Base-by-base conservation (phyloP, 2,113 vertebrate species). In the Martes martes region DNA sequence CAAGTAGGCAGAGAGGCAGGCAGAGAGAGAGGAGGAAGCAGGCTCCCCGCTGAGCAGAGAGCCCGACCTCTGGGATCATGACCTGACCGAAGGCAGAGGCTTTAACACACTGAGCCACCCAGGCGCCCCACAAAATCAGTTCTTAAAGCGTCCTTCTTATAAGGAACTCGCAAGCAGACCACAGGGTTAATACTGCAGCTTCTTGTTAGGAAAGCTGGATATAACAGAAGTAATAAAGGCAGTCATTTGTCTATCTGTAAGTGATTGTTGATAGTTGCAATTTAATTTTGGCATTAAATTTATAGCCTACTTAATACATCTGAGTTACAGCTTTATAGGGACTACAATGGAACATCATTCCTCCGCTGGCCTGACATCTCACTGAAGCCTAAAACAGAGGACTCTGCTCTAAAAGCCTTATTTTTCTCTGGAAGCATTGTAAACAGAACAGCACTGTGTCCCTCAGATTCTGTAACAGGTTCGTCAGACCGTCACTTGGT, bases 251-350 rank as follows among this genome's bases (percentile, higher is more conserved):
- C 31, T 73, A 4, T 71, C 45, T 85, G 19, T 87, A 16, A 69
- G 26, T 61, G 80, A 80, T 59, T 59, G 6, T 50, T 55, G 74
- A 74, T 57, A 33, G 47, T 50, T 87, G 33, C 11, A 76, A 4
- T 91, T 95, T 93, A 95, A 94, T 91, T 89, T 81, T 88, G 63
- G 15, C 57, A n/a, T 91, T 84, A n/a, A 55, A 33, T 61, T 91
- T 94, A 65, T 3, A 52, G 74, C n/a, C 63, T 42, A 8, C n/a
- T 84, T 85, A n/a, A 11, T 55, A 2, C 7, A 31, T 47, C 24
- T 80, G 47, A 73, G 24, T 59, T 63, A 31, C 45, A 92, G 4
- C 24, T 63, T 86, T 63, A 16, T 50, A 23, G 28, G 76, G 61
- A 14, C n/a, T 83, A 1, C 33, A 19, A 4, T 59, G 76, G 45